Percentiles rank a stretch among this genome's conserved stretches.
Evolutionary conservation across 2,113 vertebrate genomes (phyloP).

Genomic region (Tachysurus vachellii): DNA sequence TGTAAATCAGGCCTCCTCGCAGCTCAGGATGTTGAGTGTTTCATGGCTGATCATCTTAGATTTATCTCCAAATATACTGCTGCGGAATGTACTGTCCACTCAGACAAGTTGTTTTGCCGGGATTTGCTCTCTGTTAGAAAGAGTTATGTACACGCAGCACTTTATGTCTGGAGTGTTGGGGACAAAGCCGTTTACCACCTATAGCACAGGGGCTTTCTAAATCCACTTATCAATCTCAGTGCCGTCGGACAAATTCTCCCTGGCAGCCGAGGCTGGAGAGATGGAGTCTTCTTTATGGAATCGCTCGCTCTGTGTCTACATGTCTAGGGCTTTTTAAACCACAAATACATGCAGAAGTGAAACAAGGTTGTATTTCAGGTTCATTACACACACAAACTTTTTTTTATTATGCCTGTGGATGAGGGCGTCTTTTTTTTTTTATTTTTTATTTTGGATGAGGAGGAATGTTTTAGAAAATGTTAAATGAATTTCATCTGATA

Average conservation of each 20-base stretch:
- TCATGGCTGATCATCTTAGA: slow-evolving; percentile 74
- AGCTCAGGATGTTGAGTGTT: slow-evolving; percentile 65
- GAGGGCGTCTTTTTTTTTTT: not conserved
- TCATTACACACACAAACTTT: not conserved
- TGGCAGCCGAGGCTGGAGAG: slow-evolving; percentile 51
- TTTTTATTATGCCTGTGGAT: not conserved
- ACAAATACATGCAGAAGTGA: slow-evolving; percentile 4
- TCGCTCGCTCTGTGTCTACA: slow-evolving; percentile 18
- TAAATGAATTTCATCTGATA: not conserved
- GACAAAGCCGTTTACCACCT: slow-evolving; percentile 63
- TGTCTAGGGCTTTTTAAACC: slow-evolving; percentile 7
- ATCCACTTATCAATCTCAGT: slow-evolving; percentile 72
- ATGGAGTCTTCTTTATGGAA: slow-evolving; percentile 29
- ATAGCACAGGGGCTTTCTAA: slow-evolving; percentile 66
- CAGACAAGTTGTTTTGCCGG: slow-evolving; percentile 68
- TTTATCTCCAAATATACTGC: slow-evolving; percentile 79
- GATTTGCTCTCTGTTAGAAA: slow-evolving; percentile 74
- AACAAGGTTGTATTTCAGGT: slow-evolving; percentile 28
- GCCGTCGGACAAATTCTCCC: slow-evolving; percentile 53
- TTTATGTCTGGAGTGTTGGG: slow-evolving; percentile 69
- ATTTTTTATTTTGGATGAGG: not conserved
- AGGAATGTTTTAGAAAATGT: not conserved
- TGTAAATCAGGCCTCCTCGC: slow-evolving; percentile 66
- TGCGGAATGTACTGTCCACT: slow-evolving; percentile 71
- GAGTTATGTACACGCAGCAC: slow-evolving; percentile 74